Percentiles rank a stretch among this genome's conserved stretches.
Conservation (phyloP, 2,113 vertebrate genomes). For the Guaruba guarouba region DNA sequence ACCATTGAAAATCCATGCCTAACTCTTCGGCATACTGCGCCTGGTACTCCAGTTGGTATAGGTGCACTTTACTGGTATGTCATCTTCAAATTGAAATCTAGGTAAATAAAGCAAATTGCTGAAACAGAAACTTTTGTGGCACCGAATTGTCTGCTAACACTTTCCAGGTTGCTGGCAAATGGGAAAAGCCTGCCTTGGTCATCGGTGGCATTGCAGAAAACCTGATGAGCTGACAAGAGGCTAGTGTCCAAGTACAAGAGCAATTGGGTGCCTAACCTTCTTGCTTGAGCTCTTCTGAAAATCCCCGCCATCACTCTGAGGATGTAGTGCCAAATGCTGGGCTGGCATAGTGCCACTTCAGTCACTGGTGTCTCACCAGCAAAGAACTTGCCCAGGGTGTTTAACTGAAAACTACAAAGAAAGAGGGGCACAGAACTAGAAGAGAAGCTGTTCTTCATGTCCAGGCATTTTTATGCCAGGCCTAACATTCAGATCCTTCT, state of each 20-base stretch:
- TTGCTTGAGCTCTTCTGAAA: background rate
- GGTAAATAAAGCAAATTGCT: background rate
- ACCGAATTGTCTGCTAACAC: background rate
- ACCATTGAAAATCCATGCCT: background rate
- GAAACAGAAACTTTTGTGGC: background rate
- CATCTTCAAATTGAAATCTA: background rate
- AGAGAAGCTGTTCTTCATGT: background rate
- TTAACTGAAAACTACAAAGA: constrained; percentile 32
- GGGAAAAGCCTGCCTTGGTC: background rate
- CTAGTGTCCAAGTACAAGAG: background rate
- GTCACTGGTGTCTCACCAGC: constrained; percentile 7
- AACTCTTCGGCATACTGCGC: background rate
- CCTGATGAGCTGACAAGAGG: background rate
- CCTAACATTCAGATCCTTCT: background rate
- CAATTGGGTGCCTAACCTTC: background rate
- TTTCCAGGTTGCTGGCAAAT: background rate
- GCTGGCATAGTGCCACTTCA: background rate
- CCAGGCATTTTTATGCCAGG: background rate
- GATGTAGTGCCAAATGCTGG: background rate
- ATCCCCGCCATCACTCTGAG: background rate
- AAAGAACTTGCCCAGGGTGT: constrained; percentile 14
- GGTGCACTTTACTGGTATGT: background rate
- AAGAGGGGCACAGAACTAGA: background rate
- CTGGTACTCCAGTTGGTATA: background rate
- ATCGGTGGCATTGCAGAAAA: background rate